phyloP scores from a whole-genome alignment of 2,797 vertebrate genomes.

The Falco rusticolus region DNA sequence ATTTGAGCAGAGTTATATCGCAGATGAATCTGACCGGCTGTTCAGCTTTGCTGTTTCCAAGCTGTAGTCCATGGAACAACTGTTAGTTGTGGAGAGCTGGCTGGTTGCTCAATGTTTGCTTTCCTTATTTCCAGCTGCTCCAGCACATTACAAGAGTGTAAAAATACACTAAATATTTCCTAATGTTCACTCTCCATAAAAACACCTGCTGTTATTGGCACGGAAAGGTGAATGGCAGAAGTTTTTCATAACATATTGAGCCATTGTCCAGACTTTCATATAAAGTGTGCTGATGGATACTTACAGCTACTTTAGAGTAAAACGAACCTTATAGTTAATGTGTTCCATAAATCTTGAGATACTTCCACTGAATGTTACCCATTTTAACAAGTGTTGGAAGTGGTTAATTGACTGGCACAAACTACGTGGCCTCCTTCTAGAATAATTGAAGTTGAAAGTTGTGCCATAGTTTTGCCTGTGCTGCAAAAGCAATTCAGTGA shows the following conservation, averaged over 20 bases:
- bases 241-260: neutral
- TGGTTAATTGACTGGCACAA: neutral
- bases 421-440: neutral
- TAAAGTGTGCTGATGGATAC: neutral
- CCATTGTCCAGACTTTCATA: neutral
- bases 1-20: rapidly evolving
- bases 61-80: constrained; percentile 32
- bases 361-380: neutral
- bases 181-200: constrained; percentile 11
- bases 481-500: neutral
- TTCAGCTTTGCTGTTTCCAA: neutral
- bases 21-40: neutral
- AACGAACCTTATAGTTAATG: neutral
- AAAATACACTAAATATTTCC: constrained; percentile 51
- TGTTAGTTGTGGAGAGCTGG: constrained; percentile 40
- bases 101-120: neutral
- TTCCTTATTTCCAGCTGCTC: constrained; percentile 54
- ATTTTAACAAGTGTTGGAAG: neutral
- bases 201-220: constrained; percentile 48
- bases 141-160: neutral
- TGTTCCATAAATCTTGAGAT: neutral
- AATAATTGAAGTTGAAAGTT: neutral
- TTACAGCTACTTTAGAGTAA: neutral
- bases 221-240: neutral
- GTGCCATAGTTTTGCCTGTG: neutral